phyloP scores from a whole-genome alignment of 2,888 invertebrate genomes.

The Acanthosepion pharaonis region DNA sequence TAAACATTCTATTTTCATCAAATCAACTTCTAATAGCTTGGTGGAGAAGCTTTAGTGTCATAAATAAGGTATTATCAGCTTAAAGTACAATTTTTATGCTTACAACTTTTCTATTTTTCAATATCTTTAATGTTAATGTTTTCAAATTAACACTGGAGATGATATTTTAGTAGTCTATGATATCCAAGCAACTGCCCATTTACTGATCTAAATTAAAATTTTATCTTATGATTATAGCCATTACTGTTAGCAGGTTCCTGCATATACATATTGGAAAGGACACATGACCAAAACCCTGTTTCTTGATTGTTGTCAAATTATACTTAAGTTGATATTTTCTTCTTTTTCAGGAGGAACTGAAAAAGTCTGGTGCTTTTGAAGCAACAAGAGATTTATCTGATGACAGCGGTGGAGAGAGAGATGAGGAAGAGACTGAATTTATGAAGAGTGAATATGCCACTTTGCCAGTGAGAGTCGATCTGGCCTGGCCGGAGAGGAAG shows the following conservation, averaged over 20 bases:
- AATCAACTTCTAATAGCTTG: too few relatives aligned
- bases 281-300: neutral
- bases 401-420: slow-evolving; percentile 46
- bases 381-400: slow-evolving; percentile 47
- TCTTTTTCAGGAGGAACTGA: slow-evolving; percentile 46
- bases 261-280: neutral
- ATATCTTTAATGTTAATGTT: neutral
- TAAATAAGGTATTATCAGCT: neutral
- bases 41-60: neutral
- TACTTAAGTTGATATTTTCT: neutral
- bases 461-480: slow-evolving; percentile 42
- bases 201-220: neutral
- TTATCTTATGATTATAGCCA: neutral
- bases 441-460: slow-evolving; percentile 44
- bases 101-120: neutral
- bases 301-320: neutral
- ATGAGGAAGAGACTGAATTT: slow-evolving; percentile 44
- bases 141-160: neutral
- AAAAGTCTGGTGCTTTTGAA: slow-evolving; percentile 47
- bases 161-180: neutral
- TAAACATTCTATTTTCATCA: too few relatives aligned
- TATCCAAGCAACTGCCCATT: neutral
- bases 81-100: neutral
- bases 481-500: slow-evolving; percentile 34
- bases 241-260: neutral